Base-by-base conservation (phyloP, 1,140 invertebrate species). In the Nixonia krombeini region DNA sequence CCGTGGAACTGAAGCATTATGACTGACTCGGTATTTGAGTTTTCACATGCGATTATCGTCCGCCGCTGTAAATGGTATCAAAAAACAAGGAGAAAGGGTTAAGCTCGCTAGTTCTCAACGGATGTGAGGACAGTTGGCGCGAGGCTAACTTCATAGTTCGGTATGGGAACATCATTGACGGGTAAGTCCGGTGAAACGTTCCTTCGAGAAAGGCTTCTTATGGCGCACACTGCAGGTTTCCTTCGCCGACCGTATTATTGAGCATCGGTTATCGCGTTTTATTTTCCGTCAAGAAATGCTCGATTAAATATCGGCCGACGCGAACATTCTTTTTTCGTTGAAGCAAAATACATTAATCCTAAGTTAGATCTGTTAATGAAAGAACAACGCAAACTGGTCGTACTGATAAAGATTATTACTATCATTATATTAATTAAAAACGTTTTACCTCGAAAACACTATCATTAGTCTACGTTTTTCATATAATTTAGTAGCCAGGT, bases 131-230 rank as follows among this genome's bases (percentile, higher is more conserved):
- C 56, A 59, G 56, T 47, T 47, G 44, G 33, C n/a, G 42, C 15
- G 9, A 33, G 15, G 40, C 10, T 9, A 17, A 51, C 28, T 37
- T 70, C 57, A 26, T 47, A 50, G 28, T 49, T 49, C 33, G 45
- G 15, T 42, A 44, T 55, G 61, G 38, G 55, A 66, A 66, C 38
- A 66, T 49, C 66, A 73, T 50, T 56, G 66, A 66, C 49, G 66
- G 40, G 58, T 65, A 73, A 66, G 70, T 70, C 70, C 70, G 70
- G 70, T 56, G 70, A 64, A 63, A 59, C 49, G 50, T 57, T 63
- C 44, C 49, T 55, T 17, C 53, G 26, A 51, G 40, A 66, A 63
- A 58, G 66, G 70, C 65, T 72, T 72, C 70, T 65, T 66, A 49
- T 45, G 53, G 49, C 29, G 65, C 70, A 73, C 23, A 23, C n/a